These are phyloP conservation scores for Pyrgus malvae DNA, from an alignment of 2,888 invertebrate species.

Conservation along the genomic window DNA sequence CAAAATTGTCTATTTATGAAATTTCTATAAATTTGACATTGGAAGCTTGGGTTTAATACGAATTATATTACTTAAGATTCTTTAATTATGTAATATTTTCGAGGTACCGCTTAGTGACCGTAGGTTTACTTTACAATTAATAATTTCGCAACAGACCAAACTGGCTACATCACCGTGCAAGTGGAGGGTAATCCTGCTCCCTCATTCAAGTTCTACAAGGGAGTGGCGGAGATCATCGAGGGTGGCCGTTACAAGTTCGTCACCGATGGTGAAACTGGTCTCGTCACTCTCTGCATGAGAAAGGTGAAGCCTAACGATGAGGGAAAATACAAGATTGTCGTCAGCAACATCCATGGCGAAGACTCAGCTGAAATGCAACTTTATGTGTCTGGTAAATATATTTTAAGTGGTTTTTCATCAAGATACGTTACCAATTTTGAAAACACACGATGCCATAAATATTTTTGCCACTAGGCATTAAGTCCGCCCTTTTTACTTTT, in stretches of 20 bases:
- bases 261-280: slow-evolving; percentile 96
- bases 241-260: slow-evolving; percentile 97
- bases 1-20: too few species aligned
- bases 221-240: slow-evolving; percentile 95
- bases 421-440: too few species aligned
- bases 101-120: too few species aligned
- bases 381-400: slow-evolving; percentile 93
- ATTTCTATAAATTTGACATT: too few species aligned
- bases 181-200: slow-evolving; percentile 97
- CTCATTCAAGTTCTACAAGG: slow-evolving; percentile 97
- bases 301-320: slow-evolving; percentile 99
- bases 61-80: too few species aligned
- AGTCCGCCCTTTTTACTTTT: too few species aligned
- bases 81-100: too few species aligned
- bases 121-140: too few species aligned
- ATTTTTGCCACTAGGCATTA: too few species aligned
- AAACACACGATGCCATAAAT: too few species aligned
- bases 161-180: slow-evolving; percentile 95
- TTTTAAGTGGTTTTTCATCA: not conserved
- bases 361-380: slow-evolving; percentile 98
- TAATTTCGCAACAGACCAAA: slow-evolving; percentile 87
- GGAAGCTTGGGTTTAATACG: too few species aligned
- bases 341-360: slow-evolving; percentile 96
- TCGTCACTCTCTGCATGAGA: slow-evolving; percentile 96
- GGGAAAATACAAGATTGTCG: slow-evolving; percentile 95